Evolutionary conservation across 2,888 invertebrate genomes (phyloP).

Genomic region (Zhuqinia jingwanae): DNA sequence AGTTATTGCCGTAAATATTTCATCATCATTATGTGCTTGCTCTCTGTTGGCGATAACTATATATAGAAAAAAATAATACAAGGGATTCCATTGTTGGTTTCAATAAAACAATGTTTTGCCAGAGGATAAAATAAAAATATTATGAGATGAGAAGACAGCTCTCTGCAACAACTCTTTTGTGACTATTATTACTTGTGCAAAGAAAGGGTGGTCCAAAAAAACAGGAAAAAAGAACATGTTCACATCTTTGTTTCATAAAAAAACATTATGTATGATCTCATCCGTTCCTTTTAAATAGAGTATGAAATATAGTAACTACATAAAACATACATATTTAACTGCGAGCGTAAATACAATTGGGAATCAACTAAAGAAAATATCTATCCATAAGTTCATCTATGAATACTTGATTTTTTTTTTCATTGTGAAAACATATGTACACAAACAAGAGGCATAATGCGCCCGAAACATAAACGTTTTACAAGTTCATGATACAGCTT

Average conservation of each 20-base stretch:
- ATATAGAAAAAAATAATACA: neutral
- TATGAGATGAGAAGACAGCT: conserved; percentile 7
- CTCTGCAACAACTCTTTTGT: conserved; percentile 26
- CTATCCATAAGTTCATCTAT: conserved; percentile 10
- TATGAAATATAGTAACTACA: too few species aligned
- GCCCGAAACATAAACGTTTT: neutral
- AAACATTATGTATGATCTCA: neutral
- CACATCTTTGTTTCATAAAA: conserved; percentile 43
- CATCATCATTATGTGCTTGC: neutral
- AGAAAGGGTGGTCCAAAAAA: conserved; percentile 64
- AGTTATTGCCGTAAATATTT: neutral
- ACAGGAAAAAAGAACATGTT: conserved; percentile 16
- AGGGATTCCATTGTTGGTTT: neutral
- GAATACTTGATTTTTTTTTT: conserved; percentile 32
- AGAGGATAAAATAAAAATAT: neutral
- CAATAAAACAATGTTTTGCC: conserved; percentile 33
- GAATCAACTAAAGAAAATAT: neutral
- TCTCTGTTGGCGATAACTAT: too few species aligned
- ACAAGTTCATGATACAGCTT: neutral
- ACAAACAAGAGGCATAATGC: neutral
- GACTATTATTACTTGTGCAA: conserved; percentile 61
- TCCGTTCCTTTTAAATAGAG: neutral
- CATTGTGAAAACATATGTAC: conserved; percentile 3
- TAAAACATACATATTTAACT: conserved; percentile 2
- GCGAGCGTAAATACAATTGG: neutral